phyloP scores from a whole-genome alignment of 2,797 vertebrate species.

The Momotus momota region DNA sequence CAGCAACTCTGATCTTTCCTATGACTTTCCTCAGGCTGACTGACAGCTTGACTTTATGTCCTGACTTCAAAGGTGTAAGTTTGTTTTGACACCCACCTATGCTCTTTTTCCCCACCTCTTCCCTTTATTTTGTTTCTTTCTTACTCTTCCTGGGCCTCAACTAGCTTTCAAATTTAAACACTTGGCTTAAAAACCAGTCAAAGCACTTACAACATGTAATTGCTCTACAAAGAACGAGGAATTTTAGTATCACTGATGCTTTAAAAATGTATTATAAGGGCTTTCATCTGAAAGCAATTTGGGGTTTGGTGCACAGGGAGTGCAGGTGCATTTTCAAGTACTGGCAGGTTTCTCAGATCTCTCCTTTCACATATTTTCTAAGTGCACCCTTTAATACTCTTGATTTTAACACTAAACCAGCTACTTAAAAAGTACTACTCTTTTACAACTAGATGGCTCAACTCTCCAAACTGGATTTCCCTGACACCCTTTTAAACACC shows the following conservation, averaged over 20 bases:
- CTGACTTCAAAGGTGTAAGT: slow-evolving; percentile 3
- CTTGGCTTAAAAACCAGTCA: neutral
- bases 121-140: neutral
- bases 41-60: slow-evolving; percentile 56
- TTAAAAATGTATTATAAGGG: slow-evolving; percentile 63
- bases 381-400: slow-evolving; percentile 52
- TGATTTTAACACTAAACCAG: slow-evolving; percentile 40
- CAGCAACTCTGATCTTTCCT: neutral
- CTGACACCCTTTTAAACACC: neutral
- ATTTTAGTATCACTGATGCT: slow-evolving; percentile 48
- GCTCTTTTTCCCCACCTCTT: neutral
- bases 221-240: slow-evolving; percentile 43
- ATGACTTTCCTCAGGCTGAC: neutral
- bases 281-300: slow-evolving; percentile 57
- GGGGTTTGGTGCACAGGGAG: neutral
- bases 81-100: slow-evolving; percentile 66
- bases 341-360: slow-evolving; percentile 32
- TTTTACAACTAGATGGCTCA: slow-evolving; percentile 49
- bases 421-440: slow-evolving; percentile 54
- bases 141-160: neutral
- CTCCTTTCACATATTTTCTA: slow-evolving; percentile 20
- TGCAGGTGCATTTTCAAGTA: slow-evolving; percentile 56
- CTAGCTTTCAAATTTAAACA: slow-evolving; percentile 63
- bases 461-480: neutral
- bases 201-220: slow-evolving; percentile 53